These are phyloP conservation scores for Lycaon pictus DNA, from an alignment of 2,113 vertebrate species.

Conservation along the genomic window DNA sequence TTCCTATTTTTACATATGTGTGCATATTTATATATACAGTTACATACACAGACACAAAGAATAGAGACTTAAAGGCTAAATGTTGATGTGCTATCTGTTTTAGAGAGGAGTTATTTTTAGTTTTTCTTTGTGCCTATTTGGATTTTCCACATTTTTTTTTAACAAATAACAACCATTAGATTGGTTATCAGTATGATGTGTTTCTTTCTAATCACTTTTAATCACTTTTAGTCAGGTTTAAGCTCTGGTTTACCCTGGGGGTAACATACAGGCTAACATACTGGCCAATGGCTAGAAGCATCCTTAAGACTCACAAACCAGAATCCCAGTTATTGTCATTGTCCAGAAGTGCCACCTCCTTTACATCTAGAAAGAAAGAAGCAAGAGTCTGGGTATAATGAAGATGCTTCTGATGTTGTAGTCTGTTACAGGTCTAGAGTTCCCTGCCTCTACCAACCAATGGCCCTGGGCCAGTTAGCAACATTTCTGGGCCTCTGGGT, in stretches of 20 bases:
- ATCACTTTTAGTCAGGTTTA: background rate
- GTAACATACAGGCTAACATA: background rate
- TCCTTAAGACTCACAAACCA: background rate
- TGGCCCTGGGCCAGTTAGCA: background rate
- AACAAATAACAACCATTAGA: background rate
- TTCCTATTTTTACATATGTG: background rate
- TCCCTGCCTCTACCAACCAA: background rate
- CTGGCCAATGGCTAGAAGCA: background rate
- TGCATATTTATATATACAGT: background rate
- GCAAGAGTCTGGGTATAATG: background rate
- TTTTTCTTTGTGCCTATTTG: background rate
- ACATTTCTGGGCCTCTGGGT: background rate
- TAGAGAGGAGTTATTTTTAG: background rate
- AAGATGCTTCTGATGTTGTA: background rate
- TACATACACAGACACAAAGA: background rate
- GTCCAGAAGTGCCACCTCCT: background rate
- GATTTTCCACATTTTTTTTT: constrained; percentile 11
- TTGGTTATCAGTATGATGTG: background rate
- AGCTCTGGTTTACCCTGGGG: background rate
- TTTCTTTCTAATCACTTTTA: background rate
- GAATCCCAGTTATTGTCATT: background rate
- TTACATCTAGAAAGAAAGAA: background rate
- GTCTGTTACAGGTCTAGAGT: background rate
- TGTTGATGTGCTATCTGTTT: background rate
- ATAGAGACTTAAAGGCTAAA: background rate